A percentile compares a stretch with the other conserved stretches of the same genome.
phyloP scores from a whole-genome alignment of 2,888 invertebrate species.

The Lycophotia porphyrea region DNA sequence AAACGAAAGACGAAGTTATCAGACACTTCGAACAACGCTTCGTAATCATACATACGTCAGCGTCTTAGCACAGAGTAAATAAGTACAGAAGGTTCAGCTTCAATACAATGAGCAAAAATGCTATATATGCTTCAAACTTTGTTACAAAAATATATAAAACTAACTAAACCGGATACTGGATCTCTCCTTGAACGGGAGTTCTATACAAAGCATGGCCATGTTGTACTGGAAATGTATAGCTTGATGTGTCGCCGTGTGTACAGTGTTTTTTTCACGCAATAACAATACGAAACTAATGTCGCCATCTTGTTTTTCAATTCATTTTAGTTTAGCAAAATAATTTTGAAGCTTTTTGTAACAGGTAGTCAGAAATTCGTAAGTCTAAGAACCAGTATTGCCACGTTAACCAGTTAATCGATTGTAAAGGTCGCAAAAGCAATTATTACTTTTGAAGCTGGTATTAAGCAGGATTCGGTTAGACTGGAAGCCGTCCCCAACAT shows the following conservation, averaged over 20 bases:
- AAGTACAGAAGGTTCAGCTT: background rate
- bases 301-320: background rate
- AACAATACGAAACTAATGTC: background rate
- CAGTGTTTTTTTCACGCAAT: too few relatives aligned
- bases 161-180: too few relatives aligned
- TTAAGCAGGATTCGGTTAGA: background rate
- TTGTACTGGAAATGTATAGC: too few relatives aligned
- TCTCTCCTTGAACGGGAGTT: too few relatives aligned
- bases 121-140: background rate
- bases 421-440: background rate
- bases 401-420: background rate
- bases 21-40: conserved; percentile 55
- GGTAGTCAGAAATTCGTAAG: background rate
- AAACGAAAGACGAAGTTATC: conserved; percentile 57
- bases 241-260: too few relatives aligned
- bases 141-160: background rate
- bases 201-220: too few relatives aligned
- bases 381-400: background rate
- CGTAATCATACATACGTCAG: conserved; percentile 61
- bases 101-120: background rate
- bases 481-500: background rate
- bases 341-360: background rate
- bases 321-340: background rate
- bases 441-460: background rate
- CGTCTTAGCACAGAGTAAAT: background rate